Evolutionary conservation across 2,888 invertebrate genomes (phyloP), one percentile per base, ranked within the genome.

Genomic region (Rugalucina vietnamica): DNA sequence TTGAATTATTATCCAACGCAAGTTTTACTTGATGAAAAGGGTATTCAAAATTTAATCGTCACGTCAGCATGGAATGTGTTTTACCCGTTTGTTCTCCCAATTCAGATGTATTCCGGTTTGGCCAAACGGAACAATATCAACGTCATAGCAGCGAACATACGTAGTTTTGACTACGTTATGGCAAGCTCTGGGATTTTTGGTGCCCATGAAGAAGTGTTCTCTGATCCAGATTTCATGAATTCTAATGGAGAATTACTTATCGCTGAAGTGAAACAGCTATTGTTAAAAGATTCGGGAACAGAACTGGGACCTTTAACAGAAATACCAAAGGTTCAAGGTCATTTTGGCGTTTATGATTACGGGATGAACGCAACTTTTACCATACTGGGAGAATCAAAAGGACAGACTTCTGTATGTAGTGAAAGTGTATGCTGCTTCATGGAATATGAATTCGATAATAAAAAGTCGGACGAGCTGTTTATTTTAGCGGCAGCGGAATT

Each of bases 1-100:
- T 94, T 97, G 89, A 98, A 97, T 95, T 96, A 97, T 90, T 95
- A 96, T 8, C 97, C 98, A 0, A 96, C 97, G 0, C 95, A 97
- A 21, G 95, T 96, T 82, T 94, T 96, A 29, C 95, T 96, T 0
- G 94, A 95, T 85, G 95, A 96, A 76, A 89, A 94, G 1, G 95
- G 96, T 0, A 91, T 97, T 0, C 96, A 96, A 27, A 96, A 97
- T 90, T 94, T 97, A 18, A 94, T 97, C 0, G 97, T 96, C 90
- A 96, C 97, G 0, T 96, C 97, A 34, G 91, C 97, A 95, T 98
- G 98, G 98, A 97, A 97, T 91, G 97, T 97, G 0, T 97, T 97
- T 92, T 93, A 97, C 82, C 98, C 98, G 0, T 84, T 92, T 37
- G 88, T 92, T 10, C 84, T 92, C 3, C 90, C 93, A 0, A 76